These are phyloP conservation scores for Phortica magna DNA, from an alignment of 2,888 invertebrate genomes.

Conservation along the genomic window DNA sequence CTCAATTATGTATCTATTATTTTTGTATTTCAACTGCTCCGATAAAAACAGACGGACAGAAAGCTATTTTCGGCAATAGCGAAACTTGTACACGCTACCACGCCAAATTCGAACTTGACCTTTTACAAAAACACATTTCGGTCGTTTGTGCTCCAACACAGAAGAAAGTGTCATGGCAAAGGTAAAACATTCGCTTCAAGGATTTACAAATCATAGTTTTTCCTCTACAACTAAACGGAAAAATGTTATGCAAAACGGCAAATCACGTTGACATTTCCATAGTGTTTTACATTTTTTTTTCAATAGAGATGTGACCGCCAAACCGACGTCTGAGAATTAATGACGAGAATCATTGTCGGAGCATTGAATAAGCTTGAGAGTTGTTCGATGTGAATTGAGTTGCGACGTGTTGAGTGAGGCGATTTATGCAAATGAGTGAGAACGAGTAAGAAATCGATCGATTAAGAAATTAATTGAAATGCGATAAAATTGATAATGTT, in stretches of 20 bases:
- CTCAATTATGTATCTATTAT: constrained; percentile 5
- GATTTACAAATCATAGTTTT: no score
- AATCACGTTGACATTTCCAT: constrained; percentile 25
- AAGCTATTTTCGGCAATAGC: no score
- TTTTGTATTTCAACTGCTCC: background rate
- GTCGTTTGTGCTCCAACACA: no score
- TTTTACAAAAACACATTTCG: no score
- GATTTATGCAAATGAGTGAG: constrained; percentile 17
- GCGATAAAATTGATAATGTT: constrained; percentile 27
- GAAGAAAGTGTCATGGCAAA: no score
- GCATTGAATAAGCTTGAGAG: constrained; percentile 9
- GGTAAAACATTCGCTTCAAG: no score
- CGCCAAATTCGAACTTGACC: no score
- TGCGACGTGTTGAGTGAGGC: background rate
- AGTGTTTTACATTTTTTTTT: background rate
- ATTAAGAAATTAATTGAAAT: constrained; percentile 25
- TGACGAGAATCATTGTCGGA: constrained; percentile 24
- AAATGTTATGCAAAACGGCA: background rate
- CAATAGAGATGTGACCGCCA: background rate
- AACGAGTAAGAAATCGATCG: background rate
- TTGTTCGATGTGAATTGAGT: constrained; percentile 1
- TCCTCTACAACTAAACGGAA: no score
- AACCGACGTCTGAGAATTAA: constrained; percentile 15
- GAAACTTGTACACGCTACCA: no score
- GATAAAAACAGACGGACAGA: background rate